Base-by-base conservation (phyloP, 2,113 vertebrate species). In the Plectropomus leopardus region DNA sequence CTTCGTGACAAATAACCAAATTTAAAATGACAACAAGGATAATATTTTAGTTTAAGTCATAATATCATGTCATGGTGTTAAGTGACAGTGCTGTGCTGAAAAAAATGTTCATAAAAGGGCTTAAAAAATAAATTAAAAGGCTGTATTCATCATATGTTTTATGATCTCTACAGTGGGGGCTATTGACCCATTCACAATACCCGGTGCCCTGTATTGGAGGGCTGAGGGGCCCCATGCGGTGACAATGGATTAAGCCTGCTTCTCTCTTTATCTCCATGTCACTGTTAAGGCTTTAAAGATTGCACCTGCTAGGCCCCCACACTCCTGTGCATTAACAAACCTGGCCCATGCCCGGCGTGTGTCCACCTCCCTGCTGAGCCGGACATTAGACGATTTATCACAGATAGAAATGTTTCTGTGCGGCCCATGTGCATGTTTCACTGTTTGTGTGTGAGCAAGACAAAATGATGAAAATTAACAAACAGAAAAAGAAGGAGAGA, bases 241-340 rank as follows among this genome's bases (percentile, higher is more conserved):
- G 79, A 70, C 24, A 68, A 57, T 50, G 53, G 19, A 83, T 80
- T 73, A 69, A 61, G 28, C 60, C 59, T 78, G 65, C 36, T 44
- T 65, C 36, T 64, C 40, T 78, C 83, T 89, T 92, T 87, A 92
- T 92, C 74, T 93, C 88, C 50, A 81, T 92, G 87, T 91, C 90
- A 90, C 77, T 82, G 85, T 83, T 84, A 80, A 82, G 71, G 71
- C 74, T 93, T 89, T 88, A 94, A 93, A 91, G 36, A 84, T 54
- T 76, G 84, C 90, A 94, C 92, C 94, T 92, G 93, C 85, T 83
- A 78, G 28, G 64, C 66, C 68, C 60, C 75, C 59, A 36, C 76
- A 67, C 86, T 59, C 68, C 66, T 58, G 63, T 59, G 34, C 75
- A 86, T 91, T 93, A 93, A 94, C 92, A 93, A 80, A 89, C 77